Evolutionary conservation across 1,140 invertebrate species (phyloP), one percentile per base, ranked within the genome.

Genomic region (Lordiphosa collinella): DNA sequence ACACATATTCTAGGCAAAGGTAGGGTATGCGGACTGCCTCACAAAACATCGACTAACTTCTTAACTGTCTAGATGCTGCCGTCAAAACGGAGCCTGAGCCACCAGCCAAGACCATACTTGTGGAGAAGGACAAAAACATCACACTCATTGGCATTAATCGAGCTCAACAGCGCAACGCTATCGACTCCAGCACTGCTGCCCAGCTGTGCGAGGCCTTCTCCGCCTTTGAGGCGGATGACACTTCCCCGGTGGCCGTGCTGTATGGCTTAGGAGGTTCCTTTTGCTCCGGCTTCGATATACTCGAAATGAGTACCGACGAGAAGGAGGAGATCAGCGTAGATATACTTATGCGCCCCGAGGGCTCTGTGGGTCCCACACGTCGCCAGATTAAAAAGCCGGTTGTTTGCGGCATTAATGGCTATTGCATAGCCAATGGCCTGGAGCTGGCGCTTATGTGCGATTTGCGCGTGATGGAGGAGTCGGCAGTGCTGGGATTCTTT

Each of bases 401-500:
- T 1, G 92, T 98, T 54, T 96, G 95, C 50, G 94, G 95, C 16
- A 91, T 98, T 4, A 93, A 91, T 89, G 97, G 97, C 1, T 97
- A 94, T 90, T 95, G 96, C 25, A 93, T 98, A 4, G 97, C 94
- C 7, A 94, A 94, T 62, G 97, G 97, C 0, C 92, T 98, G 56
- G 97, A 98, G 88, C 89, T 99, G 47, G 96, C 97, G 0, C 87
- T 98, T 0, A 93, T 96, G 90, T 98, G 96, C 90, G 97, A 99
- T 90, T 88, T 98, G 8, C 91, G 97, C 55, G 92, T 98, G 1
- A 91, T 97, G 49, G 96, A 98, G 82, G 93, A 96, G 43, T 94
- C 92, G 3, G 94, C 96, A 4, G 89, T 95, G 1, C 88, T 98
- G 70, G 97, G 96, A 12, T 93, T 96, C 66, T 93, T 94, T 56